Conservation (phyloP, 1,140 invertebrate genomes). For the Ylistrum balloti region DNA sequence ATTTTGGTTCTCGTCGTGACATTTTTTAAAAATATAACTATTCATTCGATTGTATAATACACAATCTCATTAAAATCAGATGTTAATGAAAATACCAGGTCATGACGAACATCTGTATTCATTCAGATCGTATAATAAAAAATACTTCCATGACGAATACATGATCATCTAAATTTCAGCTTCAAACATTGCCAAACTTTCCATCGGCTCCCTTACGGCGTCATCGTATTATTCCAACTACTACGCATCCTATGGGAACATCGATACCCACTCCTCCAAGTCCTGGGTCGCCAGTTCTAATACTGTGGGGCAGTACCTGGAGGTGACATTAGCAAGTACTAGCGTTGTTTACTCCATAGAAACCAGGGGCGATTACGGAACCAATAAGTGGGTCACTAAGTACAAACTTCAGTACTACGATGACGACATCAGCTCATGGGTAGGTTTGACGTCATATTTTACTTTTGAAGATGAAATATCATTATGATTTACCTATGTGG, state of each 20-base stretch:
- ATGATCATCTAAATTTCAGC: too few species aligned
- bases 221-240: not conserved
- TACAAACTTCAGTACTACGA: slow-evolving; percentile 50
- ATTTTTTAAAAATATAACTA: too few species aligned
- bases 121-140: too few species aligned
- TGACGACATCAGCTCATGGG: slow-evolving; percentile 40
- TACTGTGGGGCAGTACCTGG: slow-evolving; percentile 40
- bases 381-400: slow-evolving; percentile 44
- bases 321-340: slow-evolving; percentile 29
- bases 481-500: too few species aligned
- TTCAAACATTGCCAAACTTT: not conserved
- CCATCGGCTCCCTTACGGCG: slow-evolving; percentile 18
- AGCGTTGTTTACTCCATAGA: slow-evolving; percentile 42
- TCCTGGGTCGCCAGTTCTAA: slow-evolving; percentile 42
- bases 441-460: slow-evolving; percentile 41
- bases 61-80: too few species aligned
- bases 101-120: too few species aligned
- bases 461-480: too few species aligned
- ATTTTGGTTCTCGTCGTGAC: too few species aligned
- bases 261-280: not conserved
- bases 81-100: too few species aligned
- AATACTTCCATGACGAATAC: too few species aligned
- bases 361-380: not conserved
- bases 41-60: too few species aligned
- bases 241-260: not conserved